Percentiles rank a stretch among this genome's conserved stretches.
Conservation (phyloP, 2,797 vertebrate species). For the Chiloscyllium punctatum region DNA sequence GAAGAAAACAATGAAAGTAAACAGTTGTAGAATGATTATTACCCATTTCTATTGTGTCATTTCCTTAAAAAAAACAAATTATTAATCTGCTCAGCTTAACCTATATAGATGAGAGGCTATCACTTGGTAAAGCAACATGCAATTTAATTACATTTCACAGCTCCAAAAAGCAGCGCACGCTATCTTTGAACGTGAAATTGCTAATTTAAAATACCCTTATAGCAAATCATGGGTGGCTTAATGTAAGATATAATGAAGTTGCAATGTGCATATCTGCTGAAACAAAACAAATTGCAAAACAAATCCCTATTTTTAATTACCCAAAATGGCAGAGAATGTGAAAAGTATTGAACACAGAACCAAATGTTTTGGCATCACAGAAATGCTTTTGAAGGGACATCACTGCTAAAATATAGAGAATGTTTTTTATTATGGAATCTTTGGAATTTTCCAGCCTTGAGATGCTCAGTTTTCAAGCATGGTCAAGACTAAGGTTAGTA, state of each 20-base stretch:
- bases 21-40: constrained; percentile 18
- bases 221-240: constrained; percentile 19
- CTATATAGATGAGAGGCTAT: constrained; percentile 9
- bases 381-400: not conserved
- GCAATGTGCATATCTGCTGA: too few species aligned
- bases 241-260: not conserved
- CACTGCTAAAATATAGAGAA: not conserved
- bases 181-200: constrained; percentile 1
- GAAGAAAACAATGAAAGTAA: not conserved
- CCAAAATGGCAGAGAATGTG: not conserved
- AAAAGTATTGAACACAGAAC: not conserved
- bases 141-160: constrained; percentile 32
- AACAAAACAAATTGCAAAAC: not conserved
- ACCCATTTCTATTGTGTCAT: not conserved
- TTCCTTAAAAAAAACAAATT: constrained; percentile 8
- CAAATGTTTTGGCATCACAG: not conserved
- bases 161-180: not conserved
- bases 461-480: not conserved
- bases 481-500: not conserved
- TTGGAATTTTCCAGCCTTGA: not conserved
- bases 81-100: constrained; percentile 23
- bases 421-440: not conserved
- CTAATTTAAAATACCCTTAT: not conserved
- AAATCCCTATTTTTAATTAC: not conserved
- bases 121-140: not conserved